Conservation (phyloP, 1,140 invertebrate species). For the Micrasema longulum region DNA sequence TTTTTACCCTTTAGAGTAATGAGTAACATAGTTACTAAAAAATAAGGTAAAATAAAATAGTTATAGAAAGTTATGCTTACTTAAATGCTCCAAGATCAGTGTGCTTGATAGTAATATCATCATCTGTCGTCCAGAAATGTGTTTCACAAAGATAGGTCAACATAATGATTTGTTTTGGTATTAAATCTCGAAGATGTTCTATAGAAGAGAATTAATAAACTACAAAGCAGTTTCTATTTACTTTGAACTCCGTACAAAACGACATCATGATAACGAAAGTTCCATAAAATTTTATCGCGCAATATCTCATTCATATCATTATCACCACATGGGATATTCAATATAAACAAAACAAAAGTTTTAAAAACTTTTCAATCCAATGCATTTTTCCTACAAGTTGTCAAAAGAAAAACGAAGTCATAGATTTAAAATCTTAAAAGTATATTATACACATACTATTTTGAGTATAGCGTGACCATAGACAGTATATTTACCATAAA, state of each 20-base stretch:
- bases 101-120: conserved; percentile 46
- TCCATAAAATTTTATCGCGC: neutral
- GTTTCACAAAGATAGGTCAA: conserved; percentile 47
- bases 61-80: conserved; percentile 8
- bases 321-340: neutral
- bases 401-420: conserved; percentile 20
- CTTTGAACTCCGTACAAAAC: neutral
- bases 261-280: neutral
- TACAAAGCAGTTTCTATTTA: neutral
- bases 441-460: too few relatives aligned
- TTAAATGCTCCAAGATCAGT: conserved; percentile 51
- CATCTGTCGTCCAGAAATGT: conserved; percentile 50
- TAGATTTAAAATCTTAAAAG: too few relatives aligned
- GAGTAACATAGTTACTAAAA: too few relatives aligned
- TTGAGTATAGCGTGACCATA: conserved; percentile 25
- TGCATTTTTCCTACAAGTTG: neutral
- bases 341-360: conserved; percentile 10
- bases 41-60: too few relatives aligned
- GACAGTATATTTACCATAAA: conserved; percentile 9
- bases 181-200: too few relatives aligned
- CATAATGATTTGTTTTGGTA: conserved; percentile 30
- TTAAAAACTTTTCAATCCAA: conserved; percentile 1
- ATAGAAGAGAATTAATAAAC: neutral
- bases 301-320: conserved; percentile 19
- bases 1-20: too few relatives aligned